Percentiles rank a stretch among this genome's conserved stretches.
phyloP scores from a whole-genome alignment of 2,113 vertebrate genomes.

The rat (Rattus norvegicus) region DNA sequence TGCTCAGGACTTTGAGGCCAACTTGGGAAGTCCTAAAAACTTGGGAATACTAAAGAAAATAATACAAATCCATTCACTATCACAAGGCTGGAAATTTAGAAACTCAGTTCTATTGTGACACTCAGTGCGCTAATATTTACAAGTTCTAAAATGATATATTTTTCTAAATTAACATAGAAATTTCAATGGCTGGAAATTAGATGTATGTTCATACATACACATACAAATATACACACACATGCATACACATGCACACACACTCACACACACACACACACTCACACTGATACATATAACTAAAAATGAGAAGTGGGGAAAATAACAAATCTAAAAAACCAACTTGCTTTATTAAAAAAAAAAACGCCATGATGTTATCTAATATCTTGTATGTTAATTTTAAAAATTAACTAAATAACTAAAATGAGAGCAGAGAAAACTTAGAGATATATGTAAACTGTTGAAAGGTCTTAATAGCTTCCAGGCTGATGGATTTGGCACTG shows the following conservation, averaged over 20 bases:
- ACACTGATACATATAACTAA: neutral
- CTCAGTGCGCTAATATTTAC: neutral
- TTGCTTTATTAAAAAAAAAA: neutral
- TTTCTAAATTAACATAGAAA: conserved; percentile 16
- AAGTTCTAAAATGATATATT: neutral
- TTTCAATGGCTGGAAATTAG: neutral
- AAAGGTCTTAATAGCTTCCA: conserved; percentile 39
- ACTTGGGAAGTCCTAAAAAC: neutral
- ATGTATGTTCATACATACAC: neutral
- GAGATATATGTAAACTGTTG: conserved; percentile 3
- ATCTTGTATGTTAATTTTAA: neutral
- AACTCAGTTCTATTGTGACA: conserved; percentile 7
- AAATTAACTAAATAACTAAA: neutral
- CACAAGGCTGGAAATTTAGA: neutral
- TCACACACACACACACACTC: neutral
- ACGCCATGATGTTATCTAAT: neutral
- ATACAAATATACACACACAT: neutral
- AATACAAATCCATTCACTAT: neutral
- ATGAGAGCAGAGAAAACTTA: conserved; percentile 5
- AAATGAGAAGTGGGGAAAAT: neutral
- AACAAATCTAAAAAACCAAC: neutral
- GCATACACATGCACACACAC: neutral
- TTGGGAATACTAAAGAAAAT: neutral
- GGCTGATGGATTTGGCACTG: neutral
- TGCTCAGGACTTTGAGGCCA: neutral